phyloP scores from a whole-genome alignment of 2,797 vertebrate species.

The Acomys russatus region DNA sequence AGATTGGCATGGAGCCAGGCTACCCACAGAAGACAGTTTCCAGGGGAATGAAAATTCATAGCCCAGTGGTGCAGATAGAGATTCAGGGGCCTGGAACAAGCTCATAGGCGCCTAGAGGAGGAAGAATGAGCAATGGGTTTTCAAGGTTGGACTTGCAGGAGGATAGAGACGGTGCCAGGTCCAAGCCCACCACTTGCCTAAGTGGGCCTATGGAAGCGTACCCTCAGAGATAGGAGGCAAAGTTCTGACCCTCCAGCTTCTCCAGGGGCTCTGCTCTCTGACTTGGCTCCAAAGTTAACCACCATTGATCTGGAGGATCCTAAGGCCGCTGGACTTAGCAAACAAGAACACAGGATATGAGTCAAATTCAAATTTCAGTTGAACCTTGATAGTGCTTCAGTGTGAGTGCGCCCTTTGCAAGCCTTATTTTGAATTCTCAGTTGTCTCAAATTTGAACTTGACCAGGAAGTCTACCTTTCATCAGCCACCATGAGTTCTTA shows the following conservation, averaged over 20 bases:
- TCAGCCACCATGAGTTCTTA: not conserved
- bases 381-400: not conserved
- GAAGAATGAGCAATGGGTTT: not conserved
- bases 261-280: not conserved
- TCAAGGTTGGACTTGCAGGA: not conserved
- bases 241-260: not conserved
- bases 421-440: not conserved
- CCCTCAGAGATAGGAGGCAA: not conserved
- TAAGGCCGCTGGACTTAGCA: not conserved
- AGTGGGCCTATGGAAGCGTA: not conserved
- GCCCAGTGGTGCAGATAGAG: not conserved
- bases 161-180: not conserved
- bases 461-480: not conserved
- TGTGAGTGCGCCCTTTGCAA: not conserved
- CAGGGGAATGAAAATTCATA: not conserved
- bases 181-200: not conserved
- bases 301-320: not conserved
- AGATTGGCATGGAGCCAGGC: not conserved
- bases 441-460: not conserved
- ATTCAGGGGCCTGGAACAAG: not conserved
- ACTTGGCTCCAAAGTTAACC: not conserved
- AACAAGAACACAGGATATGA: not conserved
- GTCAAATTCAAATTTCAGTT: slow-evolving; percentile 53
- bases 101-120: not conserved
- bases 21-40: not conserved